A percentile compares a stretch with the other conserved stretches of the same genome.
phyloP scores from a whole-genome alignment of 2,797 vertebrate species.

The Pterois miles region DNA sequence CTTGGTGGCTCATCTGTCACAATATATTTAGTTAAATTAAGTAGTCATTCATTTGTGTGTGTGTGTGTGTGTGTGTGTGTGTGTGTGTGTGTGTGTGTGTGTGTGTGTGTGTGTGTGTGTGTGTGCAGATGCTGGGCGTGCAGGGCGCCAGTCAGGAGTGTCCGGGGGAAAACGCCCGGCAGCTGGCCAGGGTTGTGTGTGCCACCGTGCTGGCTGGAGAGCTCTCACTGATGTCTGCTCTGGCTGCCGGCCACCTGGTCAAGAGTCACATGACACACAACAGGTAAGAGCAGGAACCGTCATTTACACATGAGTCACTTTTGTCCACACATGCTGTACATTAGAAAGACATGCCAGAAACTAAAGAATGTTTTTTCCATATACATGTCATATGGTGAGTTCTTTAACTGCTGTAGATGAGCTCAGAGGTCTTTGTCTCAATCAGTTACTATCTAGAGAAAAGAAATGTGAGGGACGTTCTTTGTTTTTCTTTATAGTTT shows the following conservation, averaged over 20 bases:
- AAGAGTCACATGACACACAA: conserved; percentile 99
- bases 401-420: too few relatives aligned
- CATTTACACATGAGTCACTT: too few relatives aligned
- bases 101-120: not conserved
- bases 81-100: not conserved
- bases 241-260: conserved; percentile 95
- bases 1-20: not conserved
- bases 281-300: conserved; percentile 81
- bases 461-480: too few relatives aligned
- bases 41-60: not conserved
- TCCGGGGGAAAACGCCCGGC: conserved; percentile 94
- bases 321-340: not conserved
- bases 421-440: too few relatives aligned
- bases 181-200: conserved; percentile 93
- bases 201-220: conserved; percentile 95
- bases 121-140: conserved; percentile 92
- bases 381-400: too few relatives aligned
- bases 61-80: not conserved
- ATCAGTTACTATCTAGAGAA: too few relatives aligned
- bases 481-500: too few relatives aligned
- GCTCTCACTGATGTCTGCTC: conserved; percentile 93
- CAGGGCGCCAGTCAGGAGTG: conserved; percentile 89
- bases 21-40: not conserved
- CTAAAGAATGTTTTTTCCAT: too few relatives aligned
- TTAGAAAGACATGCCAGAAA: not conserved